Percentiles rank a stretch among this genome's conserved stretches.
Evolutionary conservation across 1,140 invertebrate species (phyloP).

Genomic region (Cheumatopsyche charites): DNA sequence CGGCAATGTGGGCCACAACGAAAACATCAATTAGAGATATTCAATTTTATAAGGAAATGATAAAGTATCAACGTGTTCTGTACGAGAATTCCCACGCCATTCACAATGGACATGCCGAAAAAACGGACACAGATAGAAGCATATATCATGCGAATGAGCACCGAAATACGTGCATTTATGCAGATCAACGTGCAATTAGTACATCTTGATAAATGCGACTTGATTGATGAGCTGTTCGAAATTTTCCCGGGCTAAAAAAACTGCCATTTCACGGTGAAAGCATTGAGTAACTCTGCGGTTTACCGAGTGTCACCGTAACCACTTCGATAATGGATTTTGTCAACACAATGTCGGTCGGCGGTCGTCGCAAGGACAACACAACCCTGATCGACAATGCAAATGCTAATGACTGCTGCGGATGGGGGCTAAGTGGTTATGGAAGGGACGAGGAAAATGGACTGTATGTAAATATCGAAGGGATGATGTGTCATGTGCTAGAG

Average conservation of each 20-base stretch:
- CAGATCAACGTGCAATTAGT: neutral
- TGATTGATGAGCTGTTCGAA: too few relatives aligned
- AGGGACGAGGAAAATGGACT: too few relatives aligned
- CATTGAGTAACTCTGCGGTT: neutral
- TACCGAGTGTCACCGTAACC: neutral
- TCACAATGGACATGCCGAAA: neutral
- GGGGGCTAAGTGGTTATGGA: neutral
- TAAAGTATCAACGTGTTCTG: neutral
- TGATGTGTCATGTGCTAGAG: too few relatives aligned
- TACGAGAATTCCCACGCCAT: neutral
- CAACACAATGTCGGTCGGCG: conserved; percentile 1
- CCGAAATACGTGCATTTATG: too few relatives aligned
- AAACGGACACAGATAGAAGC: neutral
- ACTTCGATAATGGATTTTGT: neutral
- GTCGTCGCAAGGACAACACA: conserved; percentile 18
- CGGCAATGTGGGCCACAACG: conserved; percentile 1
- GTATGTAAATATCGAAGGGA: too few relatives aligned
- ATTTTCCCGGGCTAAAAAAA: too few relatives aligned
- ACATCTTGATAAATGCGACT: too few relatives aligned
- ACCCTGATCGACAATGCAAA: neutral
- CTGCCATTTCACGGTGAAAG: neutral
- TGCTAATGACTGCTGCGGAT: conserved; percentile 26
- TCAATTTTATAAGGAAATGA: neutral
- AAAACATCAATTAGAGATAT: conserved; percentile 21
- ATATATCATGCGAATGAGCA: conserved; percentile 17